phyloP scores from a whole-genome alignment of 1,140 invertebrate genomes.

The Hylaeus anthracinus region DNA sequence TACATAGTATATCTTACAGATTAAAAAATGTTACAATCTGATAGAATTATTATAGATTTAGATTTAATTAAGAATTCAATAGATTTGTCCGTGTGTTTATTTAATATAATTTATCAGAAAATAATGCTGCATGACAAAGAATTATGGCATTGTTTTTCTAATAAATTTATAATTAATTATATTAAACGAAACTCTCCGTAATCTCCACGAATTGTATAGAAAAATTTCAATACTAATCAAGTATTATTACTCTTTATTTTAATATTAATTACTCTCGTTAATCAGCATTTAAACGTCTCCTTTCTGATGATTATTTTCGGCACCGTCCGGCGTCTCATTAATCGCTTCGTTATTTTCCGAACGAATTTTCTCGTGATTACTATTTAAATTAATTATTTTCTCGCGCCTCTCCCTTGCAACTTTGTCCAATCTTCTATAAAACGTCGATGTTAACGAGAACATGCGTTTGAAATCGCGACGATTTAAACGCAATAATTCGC shows the following conservation, averaged over 20 bases:
- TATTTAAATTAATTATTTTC: conserved; percentile 27
- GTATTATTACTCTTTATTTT: too few species aligned
- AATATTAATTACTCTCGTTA: background rate
- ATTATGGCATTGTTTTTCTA: too few species aligned
- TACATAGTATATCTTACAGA: too few species aligned
- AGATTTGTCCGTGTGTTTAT: conserved; percentile 25
- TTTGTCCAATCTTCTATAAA: conserved; percentile 54
- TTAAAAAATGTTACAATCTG: too few species aligned
- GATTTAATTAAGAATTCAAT: background rate
- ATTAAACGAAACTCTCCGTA: too few species aligned
- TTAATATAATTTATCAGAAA: background rate
- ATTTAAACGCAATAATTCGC: conserved; percentile 70
- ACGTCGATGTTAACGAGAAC: conserved; percentile 45
- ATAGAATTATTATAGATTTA: too few species aligned
- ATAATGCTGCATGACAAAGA: too few species aligned
- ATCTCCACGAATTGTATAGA: too few species aligned
- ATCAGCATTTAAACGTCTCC: background rate
- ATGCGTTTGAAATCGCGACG: conserved; percentile 67
- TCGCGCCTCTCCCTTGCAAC: conserved; percentile 26
- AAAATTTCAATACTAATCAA: too few species aligned
- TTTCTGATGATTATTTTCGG: background rate
- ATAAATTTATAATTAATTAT: too few species aligned
- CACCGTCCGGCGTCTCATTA: too few species aligned
- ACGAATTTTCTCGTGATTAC: background rate
- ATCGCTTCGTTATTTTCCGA: background rate